Conservation (phyloP, 2,888 invertebrate species). For the Protodeltote pygarga region DNA sequence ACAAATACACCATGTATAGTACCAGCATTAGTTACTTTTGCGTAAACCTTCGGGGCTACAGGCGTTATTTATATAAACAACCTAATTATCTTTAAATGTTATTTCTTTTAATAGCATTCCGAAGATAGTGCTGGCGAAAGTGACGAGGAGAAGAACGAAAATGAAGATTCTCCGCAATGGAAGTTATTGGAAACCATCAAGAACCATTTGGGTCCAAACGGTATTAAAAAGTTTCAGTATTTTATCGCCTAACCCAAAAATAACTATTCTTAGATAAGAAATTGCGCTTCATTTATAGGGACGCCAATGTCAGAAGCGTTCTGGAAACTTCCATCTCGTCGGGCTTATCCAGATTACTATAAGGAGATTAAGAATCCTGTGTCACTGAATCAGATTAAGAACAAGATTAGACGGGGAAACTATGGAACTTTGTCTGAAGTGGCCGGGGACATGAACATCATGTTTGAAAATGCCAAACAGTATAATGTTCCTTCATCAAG, state of each 20-base stretch:
- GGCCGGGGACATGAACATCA: constrained; percentile 97
- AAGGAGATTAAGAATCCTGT: constrained; percentile 98
- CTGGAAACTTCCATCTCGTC: constrained; percentile 95
- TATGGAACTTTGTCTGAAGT: constrained; percentile 96
- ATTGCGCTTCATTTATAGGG: constrained; percentile 79
- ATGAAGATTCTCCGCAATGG: constrained; percentile 94
- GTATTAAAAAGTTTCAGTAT: constrained; percentile 50
- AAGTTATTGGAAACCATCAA: constrained; percentile 95
- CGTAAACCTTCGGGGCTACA: no score
- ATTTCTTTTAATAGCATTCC: constrained; percentile 72
- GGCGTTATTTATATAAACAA: no score
- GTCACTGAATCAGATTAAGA: constrained; percentile 96
- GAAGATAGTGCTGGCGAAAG: constrained; percentile 87
- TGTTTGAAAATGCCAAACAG: constrained; percentile 98
- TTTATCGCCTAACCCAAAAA: neutral
- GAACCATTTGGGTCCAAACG: constrained; percentile 75
- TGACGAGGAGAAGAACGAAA: constrained; percentile 89
- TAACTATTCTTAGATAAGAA: constrained; percentile 5
- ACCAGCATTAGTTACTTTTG: no score
- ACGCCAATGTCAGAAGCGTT: constrained; percentile 96
- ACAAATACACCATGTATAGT: no score
- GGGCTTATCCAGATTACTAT: constrained; percentile 98
- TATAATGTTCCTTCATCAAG: constrained; percentile 94
- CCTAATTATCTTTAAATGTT: neutral
- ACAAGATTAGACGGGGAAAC: constrained; percentile 92